Evolutionary conservation across 2,113 vertebrate genomes (phyloP).

Genomic region (Antechinus flavipes): DNA sequence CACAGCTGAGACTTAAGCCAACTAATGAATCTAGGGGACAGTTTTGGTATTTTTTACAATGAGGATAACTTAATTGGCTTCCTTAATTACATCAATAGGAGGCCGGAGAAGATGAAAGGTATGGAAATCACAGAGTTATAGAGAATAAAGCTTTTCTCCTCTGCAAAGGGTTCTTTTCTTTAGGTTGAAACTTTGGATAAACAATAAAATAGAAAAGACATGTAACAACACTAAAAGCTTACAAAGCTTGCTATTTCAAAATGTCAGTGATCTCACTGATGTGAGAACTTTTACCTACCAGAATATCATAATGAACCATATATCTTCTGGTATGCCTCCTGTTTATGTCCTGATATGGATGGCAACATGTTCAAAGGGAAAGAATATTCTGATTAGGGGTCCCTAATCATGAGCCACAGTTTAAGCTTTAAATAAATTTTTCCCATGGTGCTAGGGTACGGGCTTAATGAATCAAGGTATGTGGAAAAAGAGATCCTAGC

Average conservation of each 20-base stretch:
- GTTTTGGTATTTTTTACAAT: not conserved
- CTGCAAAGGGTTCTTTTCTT: not conserved
- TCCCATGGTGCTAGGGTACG: not conserved
- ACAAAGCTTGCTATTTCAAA: not conserved
- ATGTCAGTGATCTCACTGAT: not conserved
- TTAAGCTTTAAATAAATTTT: not conserved
- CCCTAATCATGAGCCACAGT: not conserved
- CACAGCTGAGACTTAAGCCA: slow-evolving; percentile 7
- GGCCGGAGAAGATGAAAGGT: not conserved
- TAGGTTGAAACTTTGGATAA: slow-evolving; percentile 1
- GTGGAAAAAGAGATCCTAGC: not conserved
- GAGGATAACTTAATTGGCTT: not conserved
- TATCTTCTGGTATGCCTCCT: not conserved
- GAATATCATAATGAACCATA: not conserved
- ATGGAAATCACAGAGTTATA: not conserved
- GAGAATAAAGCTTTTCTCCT: slow-evolving; percentile 1
- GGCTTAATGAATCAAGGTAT: not conserved
- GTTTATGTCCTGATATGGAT: not conserved
- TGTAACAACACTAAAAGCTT: not conserved
- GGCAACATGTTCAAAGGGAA: not conserved
- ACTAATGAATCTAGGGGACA: not conserved
- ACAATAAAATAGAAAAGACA: not conserved
- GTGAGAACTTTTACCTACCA: not conserved
- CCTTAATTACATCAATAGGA: not conserved
- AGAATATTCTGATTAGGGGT: not conserved